A percentile compares a stretch with the other conserved stretches of the same genome.
Evolutionary conservation across 2,113 vertebrate species (phyloP).

Genomic region (Colistium nudipinnis): DNA sequence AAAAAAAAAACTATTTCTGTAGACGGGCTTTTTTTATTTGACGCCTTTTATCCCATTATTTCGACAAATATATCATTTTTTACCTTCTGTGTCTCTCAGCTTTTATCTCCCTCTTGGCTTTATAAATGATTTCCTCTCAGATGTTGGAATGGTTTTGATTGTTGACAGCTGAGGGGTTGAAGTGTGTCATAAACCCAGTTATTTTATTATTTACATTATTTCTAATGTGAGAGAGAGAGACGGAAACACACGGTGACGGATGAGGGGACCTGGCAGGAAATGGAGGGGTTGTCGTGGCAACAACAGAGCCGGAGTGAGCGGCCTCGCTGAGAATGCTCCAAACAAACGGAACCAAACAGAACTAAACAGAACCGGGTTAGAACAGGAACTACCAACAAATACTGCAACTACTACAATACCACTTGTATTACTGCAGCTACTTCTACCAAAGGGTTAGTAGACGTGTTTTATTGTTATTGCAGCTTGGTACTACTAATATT

Average conservation of each 20-base stretch:
- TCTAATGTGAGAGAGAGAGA: neutral
- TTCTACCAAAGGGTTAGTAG: too few relatives aligned
- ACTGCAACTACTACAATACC: too few relatives aligned
- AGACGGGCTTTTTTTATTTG: slow-evolving; percentile 43
- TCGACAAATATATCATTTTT: slow-evolving; percentile 65
- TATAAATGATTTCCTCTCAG: slow-evolving; percentile 40
- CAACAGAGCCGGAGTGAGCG: slow-evolving; percentile 19
- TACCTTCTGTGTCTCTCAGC: slow-evolving; percentile 16
- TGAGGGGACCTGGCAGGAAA: slow-evolving; percentile 9
- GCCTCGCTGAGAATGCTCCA: slow-evolving; percentile 7
- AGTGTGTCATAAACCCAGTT: neutral
- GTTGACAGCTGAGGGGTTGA: slow-evolving; percentile 17
- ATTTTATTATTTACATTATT: neutral
- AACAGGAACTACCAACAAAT: too few relatives aligned
- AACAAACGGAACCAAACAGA: neutral
- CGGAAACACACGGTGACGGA: neutral
- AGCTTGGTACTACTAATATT: too few relatives aligned
- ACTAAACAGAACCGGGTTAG: neutral
- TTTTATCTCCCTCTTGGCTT: slow-evolving; percentile 42
- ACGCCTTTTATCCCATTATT: slow-evolving; percentile 60
- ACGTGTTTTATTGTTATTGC: too few relatives aligned
- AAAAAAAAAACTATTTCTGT: slow-evolving; percentile 56
- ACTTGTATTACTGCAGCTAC: too few relatives aligned
- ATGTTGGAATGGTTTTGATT: slow-evolving; percentile 36
- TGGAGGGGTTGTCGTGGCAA: slow-evolving; percentile 60